Percentiles rank a stretch among this genome's conserved stretches.
Conservation (phyloP, 2,888 invertebrate genomes). For the Tiliacea aurago region DNA sequence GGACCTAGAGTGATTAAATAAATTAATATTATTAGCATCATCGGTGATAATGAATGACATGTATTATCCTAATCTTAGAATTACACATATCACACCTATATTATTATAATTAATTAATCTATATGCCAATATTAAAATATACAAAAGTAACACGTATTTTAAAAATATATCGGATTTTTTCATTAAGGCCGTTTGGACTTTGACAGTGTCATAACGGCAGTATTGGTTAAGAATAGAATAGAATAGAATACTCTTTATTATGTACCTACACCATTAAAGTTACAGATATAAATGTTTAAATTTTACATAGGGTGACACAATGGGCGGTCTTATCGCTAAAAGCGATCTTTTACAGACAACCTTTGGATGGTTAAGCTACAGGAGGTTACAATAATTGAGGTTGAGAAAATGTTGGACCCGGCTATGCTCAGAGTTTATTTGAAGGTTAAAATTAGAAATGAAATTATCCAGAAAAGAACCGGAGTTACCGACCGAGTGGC, state of each 20-base stretch:
- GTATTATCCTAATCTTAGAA: slow-evolving; percentile 32
- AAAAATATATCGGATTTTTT: not conserved
- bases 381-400: not conserved
- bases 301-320: too few relatives aligned
- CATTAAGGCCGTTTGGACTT: not conserved
- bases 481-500: not conserved
- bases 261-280: too few relatives aligned
- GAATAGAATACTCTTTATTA: too few relatives aligned
- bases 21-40: slow-evolving; percentile 31
- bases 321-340: too few relatives aligned
- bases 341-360: too few relatives aligned
- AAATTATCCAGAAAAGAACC: not conserved
- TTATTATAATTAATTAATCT: slow-evolving; percentile 18
- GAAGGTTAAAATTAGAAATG: not conserved
- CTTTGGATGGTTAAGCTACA: too few relatives aligned
- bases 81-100: slow-evolving; percentile 18
- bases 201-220: not conserved
- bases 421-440: not conserved
- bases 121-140: not conserved
- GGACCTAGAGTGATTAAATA: slow-evolving; percentile 26
- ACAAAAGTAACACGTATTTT: not conserved
- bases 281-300: too few relatives aligned
- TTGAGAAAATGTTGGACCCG: not conserved
- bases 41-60: slow-evolving; percentile 25
- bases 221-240: too few relatives aligned